Evolutionary conservation across 1,140 invertebrate species (phyloP).

Genomic region (Andrena cerasifolii): DNA sequence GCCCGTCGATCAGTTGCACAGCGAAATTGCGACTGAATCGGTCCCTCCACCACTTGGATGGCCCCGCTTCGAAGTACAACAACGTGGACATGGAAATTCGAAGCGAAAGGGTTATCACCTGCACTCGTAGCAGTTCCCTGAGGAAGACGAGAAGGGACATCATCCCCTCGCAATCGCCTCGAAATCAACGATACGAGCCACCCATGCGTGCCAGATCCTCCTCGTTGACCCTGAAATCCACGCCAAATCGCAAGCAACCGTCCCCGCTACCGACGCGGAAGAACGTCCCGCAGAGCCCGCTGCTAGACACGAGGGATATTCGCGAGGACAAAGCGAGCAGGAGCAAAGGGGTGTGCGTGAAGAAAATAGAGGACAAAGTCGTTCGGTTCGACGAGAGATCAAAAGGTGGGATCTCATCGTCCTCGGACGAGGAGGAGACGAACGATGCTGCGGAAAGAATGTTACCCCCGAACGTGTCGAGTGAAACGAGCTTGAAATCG

Average conservation of each 20-base stretch:
- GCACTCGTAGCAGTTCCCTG: neutral
- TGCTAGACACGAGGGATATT: neutral
- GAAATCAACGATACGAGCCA: slow-evolving; percentile 10
- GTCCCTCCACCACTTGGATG: neutral
- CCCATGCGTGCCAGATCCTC: slow-evolving; percentile 38
- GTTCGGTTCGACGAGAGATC: neutral
- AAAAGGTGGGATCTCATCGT: neutral
- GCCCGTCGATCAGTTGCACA: slow-evolving; percentile 69
- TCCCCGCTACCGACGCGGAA: slow-evolving; percentile 27
- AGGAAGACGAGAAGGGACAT: neutral
- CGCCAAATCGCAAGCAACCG: neutral
- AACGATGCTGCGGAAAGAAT: neutral
- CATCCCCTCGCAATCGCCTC: neutral
- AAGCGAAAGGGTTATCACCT: neutral
- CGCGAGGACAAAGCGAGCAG: neutral
- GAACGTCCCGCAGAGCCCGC: slow-evolving; percentile 3
- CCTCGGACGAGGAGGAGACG: neutral
- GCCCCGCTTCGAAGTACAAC: neutral
- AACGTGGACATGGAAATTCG: neutral
- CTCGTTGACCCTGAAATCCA: slow-evolving; percentile 38
- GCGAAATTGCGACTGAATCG: slow-evolving; percentile 65
- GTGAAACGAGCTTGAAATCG: neutral
- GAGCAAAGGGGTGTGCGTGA: neutral
- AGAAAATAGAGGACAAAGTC: slow-evolving; percentile 10
- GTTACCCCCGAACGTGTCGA: neutral